Conservation (phyloP, 2,113 vertebrate species). For the Anarrhichthys ocellatus region DNA sequence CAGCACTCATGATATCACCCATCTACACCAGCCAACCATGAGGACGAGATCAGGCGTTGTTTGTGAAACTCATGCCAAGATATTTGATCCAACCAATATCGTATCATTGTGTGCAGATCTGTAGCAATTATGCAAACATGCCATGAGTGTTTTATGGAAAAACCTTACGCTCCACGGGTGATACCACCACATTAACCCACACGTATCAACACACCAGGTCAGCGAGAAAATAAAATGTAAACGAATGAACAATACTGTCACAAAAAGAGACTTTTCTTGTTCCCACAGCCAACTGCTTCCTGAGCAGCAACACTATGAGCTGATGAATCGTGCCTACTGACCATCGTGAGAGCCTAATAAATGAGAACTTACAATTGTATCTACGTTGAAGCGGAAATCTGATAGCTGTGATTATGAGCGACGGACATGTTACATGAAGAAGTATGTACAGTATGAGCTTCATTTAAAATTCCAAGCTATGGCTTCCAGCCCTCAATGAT, state of each 20-base stretch:
- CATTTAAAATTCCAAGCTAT: constrained; percentile 42
- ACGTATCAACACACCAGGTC: background rate
- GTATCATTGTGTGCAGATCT: constrained; percentile 28
- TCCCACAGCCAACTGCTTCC: constrained; percentile 16
- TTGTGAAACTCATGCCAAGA: constrained; percentile 47
- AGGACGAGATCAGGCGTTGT: constrained; percentile 33
- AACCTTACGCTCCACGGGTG: background rate
- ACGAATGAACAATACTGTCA: constrained; percentile 1
- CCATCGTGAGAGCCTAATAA: constrained; percentile 31
- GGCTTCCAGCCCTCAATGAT: constrained; percentile 26
- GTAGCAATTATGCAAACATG: constrained; percentile 32
- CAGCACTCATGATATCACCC: constrained; percentile 7
- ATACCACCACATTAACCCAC: background rate
- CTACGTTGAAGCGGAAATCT: constrained; percentile 30
- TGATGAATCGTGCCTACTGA: constrained; percentile 33
- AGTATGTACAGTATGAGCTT: constrained; percentile 16
- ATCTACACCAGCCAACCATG: constrained; percentile 18
- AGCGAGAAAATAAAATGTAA: background rate
- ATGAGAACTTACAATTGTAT: constrained; percentile 33
- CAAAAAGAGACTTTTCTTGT: constrained; percentile 31
- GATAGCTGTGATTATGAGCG: constrained; percentile 24
- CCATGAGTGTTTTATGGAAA: constrained; percentile 31
- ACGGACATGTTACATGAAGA: constrained; percentile 23
- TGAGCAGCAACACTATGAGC: constrained; percentile 25
- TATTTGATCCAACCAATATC: constrained; percentile 52